These are phyloP conservation scores for Caenorhabditis sinica DNA, from an alignment of 2,888 invertebrate species.

Conservation along the genomic window DNA sequence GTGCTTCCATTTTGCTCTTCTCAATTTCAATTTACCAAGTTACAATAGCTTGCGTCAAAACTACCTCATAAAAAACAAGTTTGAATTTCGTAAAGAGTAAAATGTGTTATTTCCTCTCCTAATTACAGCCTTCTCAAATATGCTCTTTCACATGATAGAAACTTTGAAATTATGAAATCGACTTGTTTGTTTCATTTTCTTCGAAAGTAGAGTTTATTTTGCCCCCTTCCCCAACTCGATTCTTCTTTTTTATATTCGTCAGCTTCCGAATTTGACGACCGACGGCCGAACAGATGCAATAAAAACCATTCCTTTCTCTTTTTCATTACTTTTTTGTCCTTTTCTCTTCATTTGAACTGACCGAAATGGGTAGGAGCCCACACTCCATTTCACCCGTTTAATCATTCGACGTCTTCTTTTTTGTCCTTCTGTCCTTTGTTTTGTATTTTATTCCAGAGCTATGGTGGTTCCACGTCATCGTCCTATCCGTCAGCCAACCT, in stretches of 20 bases:
- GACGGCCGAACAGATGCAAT: conserved; percentile 2
- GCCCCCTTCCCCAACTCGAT: background rate
- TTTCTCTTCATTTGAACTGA: conserved; percentile 5
- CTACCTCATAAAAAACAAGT: background rate
- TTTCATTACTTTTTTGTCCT: conserved; percentile 37
- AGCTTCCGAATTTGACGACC: background rate
- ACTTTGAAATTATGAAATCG: conserved; percentile 22
- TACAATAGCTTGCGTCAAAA: too few species aligned
- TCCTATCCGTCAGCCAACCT: conserved; percentile 6
- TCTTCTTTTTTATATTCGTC: conserved; percentile 3
- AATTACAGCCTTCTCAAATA: background rate
- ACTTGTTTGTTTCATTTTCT: conserved; percentile 15
- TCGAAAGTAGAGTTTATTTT: background rate
- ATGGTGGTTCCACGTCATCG: conserved; percentile 24
- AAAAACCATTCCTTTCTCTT: conserved; percentile 12
- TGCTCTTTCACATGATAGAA: conserved; percentile 12
- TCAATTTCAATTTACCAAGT: too few species aligned
- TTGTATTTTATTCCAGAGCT: background rate
- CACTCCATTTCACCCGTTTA: conserved; percentile 13
- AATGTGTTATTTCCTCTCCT: background rate
- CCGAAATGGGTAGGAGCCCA: background rate
- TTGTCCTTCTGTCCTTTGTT: background rate
- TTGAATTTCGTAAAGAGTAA: background rate
- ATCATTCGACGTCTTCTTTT: background rate
- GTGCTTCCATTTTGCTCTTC: too few species aligned